Percentiles rank a stretch among this genome's conserved stretches.
phyloP scores from a whole-genome alignment of 2,888 invertebrate species.

The Arenicola marina region DNA sequence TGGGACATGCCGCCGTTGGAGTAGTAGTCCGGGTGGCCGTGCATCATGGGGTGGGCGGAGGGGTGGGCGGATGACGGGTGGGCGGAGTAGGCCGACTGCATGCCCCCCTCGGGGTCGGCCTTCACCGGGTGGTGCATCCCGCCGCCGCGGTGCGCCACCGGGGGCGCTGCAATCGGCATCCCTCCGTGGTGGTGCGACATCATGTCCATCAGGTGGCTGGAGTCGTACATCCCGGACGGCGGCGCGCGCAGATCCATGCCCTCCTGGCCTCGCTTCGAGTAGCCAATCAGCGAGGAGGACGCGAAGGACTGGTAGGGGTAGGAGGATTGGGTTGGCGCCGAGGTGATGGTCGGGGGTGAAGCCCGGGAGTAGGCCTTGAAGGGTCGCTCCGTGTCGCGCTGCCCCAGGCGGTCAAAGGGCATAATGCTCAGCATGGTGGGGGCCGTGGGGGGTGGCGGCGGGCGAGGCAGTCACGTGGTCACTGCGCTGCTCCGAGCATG shows the following conservation, averaged over 20 bases:
- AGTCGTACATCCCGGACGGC: constrained; percentile 5
- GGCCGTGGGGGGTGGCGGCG: too few relatives aligned
- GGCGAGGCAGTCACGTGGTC: too few relatives aligned
- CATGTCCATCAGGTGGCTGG: constrained; percentile 14
- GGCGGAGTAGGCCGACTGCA: not conserved
- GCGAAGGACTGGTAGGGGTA: not conserved
- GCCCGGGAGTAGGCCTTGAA: constrained; percentile 32
- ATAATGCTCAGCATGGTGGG: constrained; percentile 22
- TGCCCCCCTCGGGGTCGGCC: not conserved
- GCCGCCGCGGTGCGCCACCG: not conserved
- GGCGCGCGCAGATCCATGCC: constrained; percentile 10
- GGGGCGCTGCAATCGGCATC: not conserved
- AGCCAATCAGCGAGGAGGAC: not conserved
- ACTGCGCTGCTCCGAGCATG: too few relatives aligned
- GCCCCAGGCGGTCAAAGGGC: constrained; percentile 14
- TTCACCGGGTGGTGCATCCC: not conserved
- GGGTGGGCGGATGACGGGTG: not conserved
- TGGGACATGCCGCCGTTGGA: not conserved
- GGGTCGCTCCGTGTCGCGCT: constrained; percentile 27
- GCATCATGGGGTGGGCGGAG: not conserved
- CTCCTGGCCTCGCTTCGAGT: not conserved
- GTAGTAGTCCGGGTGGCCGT: not conserved
- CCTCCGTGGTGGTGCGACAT: not conserved
- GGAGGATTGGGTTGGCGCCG: not conserved
- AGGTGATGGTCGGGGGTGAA: not conserved